phyloP scores from a whole-genome alignment of 64 coral and sea anemone species.

The Montipora capricornis region DNA sequence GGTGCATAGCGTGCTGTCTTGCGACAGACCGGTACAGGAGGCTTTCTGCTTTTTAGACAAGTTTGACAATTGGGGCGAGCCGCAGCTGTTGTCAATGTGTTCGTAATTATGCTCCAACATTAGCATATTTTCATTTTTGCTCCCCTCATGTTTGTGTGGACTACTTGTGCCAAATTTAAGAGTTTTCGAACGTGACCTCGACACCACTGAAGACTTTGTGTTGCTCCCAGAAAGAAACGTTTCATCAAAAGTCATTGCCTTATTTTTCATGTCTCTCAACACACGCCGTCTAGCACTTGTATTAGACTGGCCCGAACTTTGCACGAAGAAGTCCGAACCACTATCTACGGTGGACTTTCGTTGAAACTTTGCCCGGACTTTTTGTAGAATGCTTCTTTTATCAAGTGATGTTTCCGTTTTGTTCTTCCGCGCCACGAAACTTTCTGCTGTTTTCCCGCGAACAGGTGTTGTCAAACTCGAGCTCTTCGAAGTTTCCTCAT shows the following conservation, averaged over 20 bases:
- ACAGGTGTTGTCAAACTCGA: not conserved
- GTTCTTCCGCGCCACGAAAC: too few species aligned
- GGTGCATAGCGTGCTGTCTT: not conserved
- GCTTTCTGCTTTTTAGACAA: not conserved
- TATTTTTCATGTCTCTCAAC: not conserved
- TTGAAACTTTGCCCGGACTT: not conserved
- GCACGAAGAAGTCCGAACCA: too few species aligned
- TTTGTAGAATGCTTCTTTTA: not conserved
- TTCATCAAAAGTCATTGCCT: not conserved
- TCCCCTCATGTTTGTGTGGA: not conserved
- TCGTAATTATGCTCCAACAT: not conserved
- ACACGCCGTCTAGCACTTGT: not conserved
- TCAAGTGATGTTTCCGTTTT: not conserved
- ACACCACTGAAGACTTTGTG: not conserved
- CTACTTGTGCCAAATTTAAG: not conserved
- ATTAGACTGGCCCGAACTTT: not conserved
- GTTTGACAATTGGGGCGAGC: not conserved
- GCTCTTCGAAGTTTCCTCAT: not conserved
- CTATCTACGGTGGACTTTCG: not conserved
- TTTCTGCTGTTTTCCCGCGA: not conserved
- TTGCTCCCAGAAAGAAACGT: too few species aligned
- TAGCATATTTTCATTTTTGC: conserved; percentile 17
- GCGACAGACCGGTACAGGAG: too few species aligned
- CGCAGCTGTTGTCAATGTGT: not conserved
- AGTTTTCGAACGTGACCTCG: conserved; percentile 19